Percentiles rank a stretch among this genome's conserved stretches.
Conservation (phyloP, 1,140 invertebrate genomes). For the Drosophila insularis region DNA sequence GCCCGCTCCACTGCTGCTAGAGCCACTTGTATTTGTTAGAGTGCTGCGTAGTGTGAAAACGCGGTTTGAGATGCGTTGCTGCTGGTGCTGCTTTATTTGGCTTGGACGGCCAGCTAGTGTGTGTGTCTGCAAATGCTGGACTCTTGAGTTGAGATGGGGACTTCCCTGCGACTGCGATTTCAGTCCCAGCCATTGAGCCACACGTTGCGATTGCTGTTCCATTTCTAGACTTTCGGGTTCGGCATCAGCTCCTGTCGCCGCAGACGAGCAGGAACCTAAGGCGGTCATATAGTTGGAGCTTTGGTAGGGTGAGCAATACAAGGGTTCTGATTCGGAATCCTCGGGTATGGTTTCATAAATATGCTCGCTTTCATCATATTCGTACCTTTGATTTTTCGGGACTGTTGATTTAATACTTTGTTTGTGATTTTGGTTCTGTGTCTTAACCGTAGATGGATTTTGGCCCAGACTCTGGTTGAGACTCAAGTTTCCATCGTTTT, state of each 20-base stretch:
- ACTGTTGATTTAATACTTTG: constrained; percentile 11
- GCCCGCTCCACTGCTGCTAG: constrained; percentile 56
- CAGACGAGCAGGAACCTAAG: constrained; percentile 57
- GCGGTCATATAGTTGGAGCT: constrained; percentile 75
- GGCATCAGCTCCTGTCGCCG: constrained; percentile 21
- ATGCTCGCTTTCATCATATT: constrained; percentile 84
- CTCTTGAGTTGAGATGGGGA: constrained; percentile 8
- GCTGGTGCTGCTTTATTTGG: constrained; percentile 17
- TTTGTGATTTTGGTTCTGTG: background rate
- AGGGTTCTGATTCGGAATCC: constrained; percentile 85
- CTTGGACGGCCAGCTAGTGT: constrained; percentile 31
- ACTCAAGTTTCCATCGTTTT: background rate
- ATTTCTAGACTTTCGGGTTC: constrained; percentile 54
- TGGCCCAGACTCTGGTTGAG: background rate
- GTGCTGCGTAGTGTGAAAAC: constrained; percentile 61
- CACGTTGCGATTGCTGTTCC: constrained; percentile 74
- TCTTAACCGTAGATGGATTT: background rate
- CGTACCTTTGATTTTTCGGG: constrained; percentile 29
- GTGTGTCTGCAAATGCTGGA: constrained; percentile 11
- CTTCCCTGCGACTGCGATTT: constrained; percentile 44
- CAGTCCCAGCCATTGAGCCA: constrained; percentile 71
- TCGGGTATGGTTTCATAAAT: constrained; percentile 89
- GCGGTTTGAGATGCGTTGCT: constrained; percentile 39
- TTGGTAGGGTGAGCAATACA: constrained; percentile 88
- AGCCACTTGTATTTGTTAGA: constrained; percentile 61